Conservation (phyloP, 2,113 vertebrate genomes). For the Condylura cristata region DNA sequence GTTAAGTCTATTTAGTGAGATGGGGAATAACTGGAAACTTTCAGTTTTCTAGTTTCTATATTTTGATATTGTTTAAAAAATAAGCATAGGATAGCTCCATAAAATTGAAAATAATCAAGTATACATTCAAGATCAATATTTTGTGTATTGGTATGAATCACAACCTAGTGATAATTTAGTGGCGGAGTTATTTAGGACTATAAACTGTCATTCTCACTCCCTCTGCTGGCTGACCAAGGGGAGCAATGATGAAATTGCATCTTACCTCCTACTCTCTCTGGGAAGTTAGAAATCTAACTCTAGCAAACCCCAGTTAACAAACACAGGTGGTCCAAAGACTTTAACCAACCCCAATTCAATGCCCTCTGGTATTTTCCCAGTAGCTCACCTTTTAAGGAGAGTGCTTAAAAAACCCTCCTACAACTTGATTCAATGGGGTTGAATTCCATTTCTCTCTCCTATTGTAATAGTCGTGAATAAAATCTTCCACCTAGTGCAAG, state of each 20-base stretch:
- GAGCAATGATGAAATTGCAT: background rate
- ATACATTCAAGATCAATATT: background rate
- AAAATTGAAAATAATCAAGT: background rate
- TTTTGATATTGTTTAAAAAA: background rate
- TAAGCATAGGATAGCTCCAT: background rate
- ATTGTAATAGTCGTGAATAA: background rate
- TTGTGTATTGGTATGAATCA: background rate
- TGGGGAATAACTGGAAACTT: background rate
- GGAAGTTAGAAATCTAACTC: background rate
- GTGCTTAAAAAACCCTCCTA: background rate
- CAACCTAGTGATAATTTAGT: background rate
- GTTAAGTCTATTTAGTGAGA: slow-evolving; percentile 4
- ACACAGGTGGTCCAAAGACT: background rate
- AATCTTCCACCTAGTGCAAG: background rate
- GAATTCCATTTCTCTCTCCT: background rate
- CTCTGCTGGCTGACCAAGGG: background rate
- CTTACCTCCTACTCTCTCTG: background rate
- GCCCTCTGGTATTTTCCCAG: background rate
- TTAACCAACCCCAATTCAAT: background rate
- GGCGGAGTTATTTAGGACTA: background rate
- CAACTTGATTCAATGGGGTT: background rate
- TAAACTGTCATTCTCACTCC: background rate
- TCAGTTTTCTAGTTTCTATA: background rate
- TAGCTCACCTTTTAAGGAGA: background rate
- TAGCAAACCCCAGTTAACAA: background rate